Base-by-base conservation (phyloP, 2,113 vertebrate genomes). In the Oreochromis aureus region DNA sequence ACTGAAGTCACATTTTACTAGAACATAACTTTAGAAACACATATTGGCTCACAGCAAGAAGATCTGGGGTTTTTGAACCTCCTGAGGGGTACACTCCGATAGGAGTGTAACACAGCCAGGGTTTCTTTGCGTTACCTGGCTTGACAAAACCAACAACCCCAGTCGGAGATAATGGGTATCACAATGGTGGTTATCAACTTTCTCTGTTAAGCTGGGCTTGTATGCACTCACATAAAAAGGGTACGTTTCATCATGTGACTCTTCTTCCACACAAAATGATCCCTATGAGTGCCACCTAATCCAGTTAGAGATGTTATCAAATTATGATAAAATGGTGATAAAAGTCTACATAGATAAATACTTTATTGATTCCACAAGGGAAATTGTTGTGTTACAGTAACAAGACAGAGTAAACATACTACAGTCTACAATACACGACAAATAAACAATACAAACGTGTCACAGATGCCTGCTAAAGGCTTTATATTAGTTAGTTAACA, bases 121-220 rank as follows among this genome's bases (percentile, higher is more conserved):
- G 36, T 71, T 71, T 44, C 39, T 16, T 24, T 71, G 34, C 1
- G 0, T 24, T 71, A 71, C 36, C 39, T 71, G 66, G 39, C 39
- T 71, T 44, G 66, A 71, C n/a, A 44, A 44, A 71, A 27, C 66
- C 39, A 44, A 44, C 39, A 24, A 24, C n/a, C 39, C 66, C 22
- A 4, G 39, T 1, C 0, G 0, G 39, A 73, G 63, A 24, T 7
- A 71, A 1, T n/a, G 63, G 2, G 5, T 0, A 73, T 73, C 5
- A 16, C 66, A 24, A 27, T 24, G 8, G 39, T 44, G 39, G 13
- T 44, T 71, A 46, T 27, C 22, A 10, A 46, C 66, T 71, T 71
- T 44, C 7, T 71, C 36, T 24, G 39, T 46, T 46, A 3, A 46
- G 12, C 12, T 44, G 66, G n/a, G 66, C 39, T 44, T 71, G 1